These are phyloP conservation scores for Virgularia gustaviana DNA, from an alignment of 92 coral and sea anemone genomes.

Conservation along the genomic window DNA sequence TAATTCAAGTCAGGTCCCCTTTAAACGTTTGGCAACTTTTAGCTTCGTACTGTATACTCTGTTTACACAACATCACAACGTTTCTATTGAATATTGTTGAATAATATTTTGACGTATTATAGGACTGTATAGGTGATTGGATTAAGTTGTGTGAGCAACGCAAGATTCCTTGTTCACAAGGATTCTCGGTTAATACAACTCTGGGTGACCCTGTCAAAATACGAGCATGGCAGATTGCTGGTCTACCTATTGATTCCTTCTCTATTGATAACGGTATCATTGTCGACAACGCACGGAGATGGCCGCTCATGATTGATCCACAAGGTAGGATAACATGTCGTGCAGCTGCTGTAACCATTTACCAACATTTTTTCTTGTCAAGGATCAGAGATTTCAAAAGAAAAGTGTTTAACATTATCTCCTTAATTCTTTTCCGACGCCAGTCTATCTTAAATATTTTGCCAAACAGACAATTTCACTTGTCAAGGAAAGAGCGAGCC, in stretches of 20 bases:
- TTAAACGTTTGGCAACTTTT: too few species aligned
- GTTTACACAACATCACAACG: not conserved
- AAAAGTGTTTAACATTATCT: too few species aligned
- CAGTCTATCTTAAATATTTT: too few species aligned
- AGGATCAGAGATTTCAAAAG: too few species aligned
- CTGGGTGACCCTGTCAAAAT: slow-evolving; percentile 96
- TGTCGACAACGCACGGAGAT: slow-evolving; percentile 92
- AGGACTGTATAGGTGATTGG: slow-evolving; percentile 88
- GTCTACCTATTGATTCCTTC: slow-evolving; percentile 91
- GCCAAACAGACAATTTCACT: too few species aligned
- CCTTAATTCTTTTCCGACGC: too few species aligned
- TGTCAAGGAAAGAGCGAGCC: too few species aligned
- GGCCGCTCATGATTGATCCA: slow-evolving; percentile 99
- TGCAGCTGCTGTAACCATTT: too few species aligned
- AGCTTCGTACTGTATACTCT: not conserved
- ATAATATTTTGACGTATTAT: not conserved
- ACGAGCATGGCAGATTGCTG: slow-evolving; percentile 96
- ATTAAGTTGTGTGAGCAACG: slow-evolving; percentile 63
- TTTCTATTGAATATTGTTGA: not conserved
- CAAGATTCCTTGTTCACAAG: slow-evolving; percentile 84
- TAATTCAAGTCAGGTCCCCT: too few species aligned
- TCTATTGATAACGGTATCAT: slow-evolving; percentile 95
- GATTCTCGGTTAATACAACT: slow-evolving; percentile 86
- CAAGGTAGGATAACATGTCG: too few species aligned
- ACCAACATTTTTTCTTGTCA: too few species aligned